These are phyloP conservation scores for Ciona savignyi DNA, from an alignment of 23 tunicate species.

Conservation along the genomic window DNA sequence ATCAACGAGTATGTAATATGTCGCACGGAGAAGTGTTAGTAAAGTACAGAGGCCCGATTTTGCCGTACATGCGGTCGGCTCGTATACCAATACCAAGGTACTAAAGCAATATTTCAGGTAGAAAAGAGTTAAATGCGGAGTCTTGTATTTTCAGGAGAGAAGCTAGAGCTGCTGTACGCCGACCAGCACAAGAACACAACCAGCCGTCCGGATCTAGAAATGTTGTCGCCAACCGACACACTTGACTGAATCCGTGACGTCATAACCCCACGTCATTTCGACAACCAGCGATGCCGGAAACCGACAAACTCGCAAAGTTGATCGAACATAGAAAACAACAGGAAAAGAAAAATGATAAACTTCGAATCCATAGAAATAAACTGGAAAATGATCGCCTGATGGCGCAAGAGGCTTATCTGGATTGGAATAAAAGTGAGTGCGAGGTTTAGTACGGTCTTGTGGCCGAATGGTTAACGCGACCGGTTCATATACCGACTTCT, in stretches of 20 bases:
- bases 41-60: no score
- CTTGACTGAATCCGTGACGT: background rate
- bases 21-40: no score
- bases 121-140: no score
- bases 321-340: conserved; percentile 72
- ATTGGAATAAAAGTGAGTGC: conserved; percentile 70
- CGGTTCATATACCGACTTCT: no score
- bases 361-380: conserved; percentile 71
- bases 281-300: conserved; percentile 62
- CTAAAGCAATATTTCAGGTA: no score
- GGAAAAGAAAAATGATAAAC: conserved; percentile 66
- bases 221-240: background rate
- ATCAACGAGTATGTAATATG: no score
- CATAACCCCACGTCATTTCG: background rate
- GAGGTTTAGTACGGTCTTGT: no score
- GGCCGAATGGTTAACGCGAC: no score
- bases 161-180: background rate
- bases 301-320: conserved; percentile 49
- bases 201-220: background rate
- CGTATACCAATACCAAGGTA: no score
- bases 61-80: no score
- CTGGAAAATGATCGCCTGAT: conserved; percentile 62
- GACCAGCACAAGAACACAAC: background rate
- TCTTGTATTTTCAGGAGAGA: no score
- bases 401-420: conserved; percentile 31